Evolutionary conservation across 2,113 vertebrate species (phyloP), one percentile per base, ranked within the genome.

Genomic region (Rostratula benghalensis): DNA sequence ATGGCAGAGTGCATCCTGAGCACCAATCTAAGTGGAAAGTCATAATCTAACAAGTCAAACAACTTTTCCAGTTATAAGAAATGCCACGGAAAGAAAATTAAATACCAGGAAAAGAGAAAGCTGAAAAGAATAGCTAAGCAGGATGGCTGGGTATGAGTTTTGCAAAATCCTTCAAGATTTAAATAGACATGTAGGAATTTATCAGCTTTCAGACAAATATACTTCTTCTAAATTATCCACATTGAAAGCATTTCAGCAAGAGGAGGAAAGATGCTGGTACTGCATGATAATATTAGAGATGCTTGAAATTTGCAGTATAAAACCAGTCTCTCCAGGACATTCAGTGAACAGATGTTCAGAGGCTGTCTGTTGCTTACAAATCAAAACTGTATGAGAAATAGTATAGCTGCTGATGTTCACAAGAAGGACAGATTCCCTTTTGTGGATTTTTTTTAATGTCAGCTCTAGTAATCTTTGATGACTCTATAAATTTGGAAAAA

Each of bases 271-370:
- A 57, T 85, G 56, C 43, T 65, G n/a, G 12, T 60, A 30, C 76
- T 85, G 19, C 45, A 79, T 33, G 10, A 46, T 69, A 77, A 61
- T 69, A 61, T 33, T 12, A 3, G 86, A 90, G 85, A 51, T 73
- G 68, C 50, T 94, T 77, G 31, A 95, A 86, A 92, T 88, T 28
- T 25, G 2, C 70, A 60, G 60, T 31, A 79, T 77, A 88, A 93
- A 93, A 48, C 24, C 71, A 83, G 7, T 59, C 46, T 92, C 89
- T 71, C 79, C 3, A 25, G 85, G 92, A 93, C 50, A 77, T 90
- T 78, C 67, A 86, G 70, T 8, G 75, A 95, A 77, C 91, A 95
- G 93, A 87, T 93, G 89, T 91, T 93, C 68, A 82, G 70, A 83
- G 65, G 22, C 79, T 93, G 25, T 64, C 67, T 95, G 79, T 63